Conservation (phyloP, 2,113 vertebrate species). For the Macquaria ambigua region DNA sequence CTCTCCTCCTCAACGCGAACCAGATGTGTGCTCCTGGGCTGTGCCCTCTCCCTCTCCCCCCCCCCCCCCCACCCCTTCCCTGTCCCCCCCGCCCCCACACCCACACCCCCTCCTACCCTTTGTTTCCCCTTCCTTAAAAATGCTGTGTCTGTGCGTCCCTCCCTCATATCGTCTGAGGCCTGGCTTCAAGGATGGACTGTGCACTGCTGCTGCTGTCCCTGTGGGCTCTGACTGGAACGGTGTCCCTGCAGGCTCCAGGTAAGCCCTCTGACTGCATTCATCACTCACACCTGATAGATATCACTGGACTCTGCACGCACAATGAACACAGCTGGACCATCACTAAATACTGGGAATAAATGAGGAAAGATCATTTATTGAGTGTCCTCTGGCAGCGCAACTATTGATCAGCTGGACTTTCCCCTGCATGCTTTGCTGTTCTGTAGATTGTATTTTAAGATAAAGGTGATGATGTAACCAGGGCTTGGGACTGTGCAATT, state of each 20-base stretch:
- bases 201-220: constrained; percentile 79
- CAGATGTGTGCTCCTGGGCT: constrained; percentile 82
- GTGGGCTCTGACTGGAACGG: constrained; percentile 72
- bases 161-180: constrained; percentile 74
- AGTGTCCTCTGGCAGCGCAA: not conserved
- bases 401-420: constrained; percentile 5
- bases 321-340: not conserved
- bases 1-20: constrained; percentile 77
- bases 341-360: not conserved
- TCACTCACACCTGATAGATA: constrained; percentile 22
- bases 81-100: not conserved
- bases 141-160: constrained; percentile 53
- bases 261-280: constrained; percentile 44
- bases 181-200: constrained; percentile 77
- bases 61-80: too few relatives aligned
- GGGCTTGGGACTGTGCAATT: not conserved
- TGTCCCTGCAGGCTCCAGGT: constrained; percentile 77
- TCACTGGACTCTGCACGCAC: not conserved
- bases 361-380: not conserved
- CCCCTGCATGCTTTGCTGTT: not conserved
- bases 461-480: not conserved
- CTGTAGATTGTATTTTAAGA: not conserved
- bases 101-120: constrained; percentile 44
- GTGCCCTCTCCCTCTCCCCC: constrained; percentile 41
- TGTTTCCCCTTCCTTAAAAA: constrained; percentile 69